Percentiles rank a stretch among this genome's conserved stretches.
These are phyloP conservation scores for Microctonus aethiopoides DNA, from an alignment of 2,888 invertebrate species.

Conservation along the genomic window DNA sequence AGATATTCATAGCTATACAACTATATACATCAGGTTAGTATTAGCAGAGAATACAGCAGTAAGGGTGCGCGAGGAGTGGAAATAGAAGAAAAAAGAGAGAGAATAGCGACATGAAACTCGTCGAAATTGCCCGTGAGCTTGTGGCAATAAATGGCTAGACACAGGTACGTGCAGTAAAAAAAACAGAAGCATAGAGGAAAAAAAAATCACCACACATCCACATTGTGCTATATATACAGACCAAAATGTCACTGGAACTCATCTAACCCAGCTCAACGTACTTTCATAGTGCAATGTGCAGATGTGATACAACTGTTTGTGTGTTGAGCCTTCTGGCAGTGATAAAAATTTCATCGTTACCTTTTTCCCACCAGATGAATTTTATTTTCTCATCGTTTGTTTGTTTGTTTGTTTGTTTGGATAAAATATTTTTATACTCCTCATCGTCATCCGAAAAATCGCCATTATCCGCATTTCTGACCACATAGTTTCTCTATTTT, in stretches of 20 bases:
- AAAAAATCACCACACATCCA: not conserved
- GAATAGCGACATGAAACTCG: conserved; percentile 13
- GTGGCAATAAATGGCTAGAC: conserved; percentile 28
- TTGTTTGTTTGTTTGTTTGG: too few species aligned
- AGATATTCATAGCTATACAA: not conserved
- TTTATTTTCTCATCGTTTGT: conserved; percentile 1
- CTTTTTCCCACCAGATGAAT: not conserved
- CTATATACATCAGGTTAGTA: not conserved
- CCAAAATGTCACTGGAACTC: conserved; percentile 30
- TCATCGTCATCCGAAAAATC: not conserved
- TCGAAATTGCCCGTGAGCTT: conserved; percentile 32
- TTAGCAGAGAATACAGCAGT: not conserved
- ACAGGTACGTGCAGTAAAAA: conserved; percentile 29
- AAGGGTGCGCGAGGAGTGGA: not conserved
- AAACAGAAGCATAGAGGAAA: conserved; percentile 2
- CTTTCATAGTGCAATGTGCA: conserved; percentile 23
- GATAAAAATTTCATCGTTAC: conserved; percentile 32
- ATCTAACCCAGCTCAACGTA: conserved; percentile 31
- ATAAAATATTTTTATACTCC: conserved; percentile 11
- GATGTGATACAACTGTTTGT: conserved; percentile 30
- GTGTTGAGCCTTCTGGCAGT: conserved; percentile 26
- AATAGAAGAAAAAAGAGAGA: not conserved
- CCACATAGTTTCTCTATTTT: not conserved
- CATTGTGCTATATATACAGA: not conserved
- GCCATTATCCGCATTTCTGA: not conserved